These are phyloP conservation scores for Callionymus lyra DNA, from an alignment of 2,113 vertebrate species.

Conservation along the genomic window DNA sequence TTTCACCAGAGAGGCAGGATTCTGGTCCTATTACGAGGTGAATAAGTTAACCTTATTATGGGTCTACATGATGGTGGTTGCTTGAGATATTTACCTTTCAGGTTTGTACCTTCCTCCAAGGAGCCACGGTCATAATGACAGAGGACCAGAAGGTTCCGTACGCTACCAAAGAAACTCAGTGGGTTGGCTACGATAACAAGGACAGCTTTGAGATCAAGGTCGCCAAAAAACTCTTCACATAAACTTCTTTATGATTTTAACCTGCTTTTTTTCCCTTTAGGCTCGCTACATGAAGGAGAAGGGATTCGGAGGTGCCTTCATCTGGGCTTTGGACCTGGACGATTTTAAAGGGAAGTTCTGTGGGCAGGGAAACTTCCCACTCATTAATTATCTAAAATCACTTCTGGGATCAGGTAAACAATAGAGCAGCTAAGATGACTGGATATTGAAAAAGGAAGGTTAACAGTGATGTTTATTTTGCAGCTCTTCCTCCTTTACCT, in stretches of 20 bases:
- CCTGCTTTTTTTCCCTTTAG: slow-evolving; percentile 27
- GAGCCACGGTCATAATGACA: slow-evolving; percentile 51
- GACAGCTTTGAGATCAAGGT: slow-evolving; percentile 66
- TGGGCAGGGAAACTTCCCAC: slow-evolving; percentile 55
- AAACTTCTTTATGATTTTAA: slow-evolving; percentile 2
- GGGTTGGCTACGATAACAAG: slow-evolving; percentile 70
- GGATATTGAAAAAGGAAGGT: too few relatives aligned
- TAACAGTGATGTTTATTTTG: neutral
- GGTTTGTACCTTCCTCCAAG: slow-evolving; percentile 65
- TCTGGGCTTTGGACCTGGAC: slow-evolving; percentile 75
- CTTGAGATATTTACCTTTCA: slow-evolving; percentile 31
- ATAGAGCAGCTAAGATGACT: neutral
- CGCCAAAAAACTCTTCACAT: neutral
- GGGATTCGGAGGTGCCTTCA: slow-evolving; percentile 69
- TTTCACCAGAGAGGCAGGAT: slow-evolving; percentile 65
- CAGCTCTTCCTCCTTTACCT: slow-evolving; percentile 24
- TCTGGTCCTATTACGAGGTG: slow-evolving; percentile 74
- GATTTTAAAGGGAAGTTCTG: slow-evolving; percentile 73
- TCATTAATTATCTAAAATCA: slow-evolving; percentile 57
- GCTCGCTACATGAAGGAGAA: slow-evolving; percentile 63
- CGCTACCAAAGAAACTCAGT: slow-evolving; percentile 57
- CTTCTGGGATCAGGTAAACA: slow-evolving; percentile 42
- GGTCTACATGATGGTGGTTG: neutral
- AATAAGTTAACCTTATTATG: neutral
- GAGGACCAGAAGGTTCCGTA: slow-evolving; percentile 67